Base-by-base conservation (phyloP, 1,140 invertebrate genomes). In the Trigoniulus corallinus region DNA sequence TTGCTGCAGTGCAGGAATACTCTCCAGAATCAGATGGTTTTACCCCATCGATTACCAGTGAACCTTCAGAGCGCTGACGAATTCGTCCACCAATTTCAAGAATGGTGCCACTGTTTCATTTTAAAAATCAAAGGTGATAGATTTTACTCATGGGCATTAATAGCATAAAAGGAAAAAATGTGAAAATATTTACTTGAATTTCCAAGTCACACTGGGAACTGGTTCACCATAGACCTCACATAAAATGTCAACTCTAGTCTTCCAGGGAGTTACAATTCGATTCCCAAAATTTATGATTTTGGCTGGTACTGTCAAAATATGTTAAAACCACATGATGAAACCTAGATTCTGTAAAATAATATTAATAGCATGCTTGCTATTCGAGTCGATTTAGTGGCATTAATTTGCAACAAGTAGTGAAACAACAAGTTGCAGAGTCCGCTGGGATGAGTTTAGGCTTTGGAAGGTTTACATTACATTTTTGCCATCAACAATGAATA, bases 1-100 rank as follows among this genome's bases (percentile, higher is more conserved):
- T 73, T 24, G 62, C 61, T 1, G 72, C 72, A 3, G 70, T 53
- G 52, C 72, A 74, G 7, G 62, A 57, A 55, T 72, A 74, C 18
- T 64, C 56, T 12, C 72, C 72, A 41, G 61, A 59, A 57, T 74
- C 72, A 2, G 59, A 57, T 25, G 64, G 61, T 23, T 63, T 55
- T 1, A 67, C 62, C 34, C 67, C 60, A 3, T 59, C 60, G n/a
- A 73, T 66, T 34, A 65, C 56, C n/a, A 72, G 58, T 50, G 65
- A 64, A 1, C 69, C 69, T 13, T n/a, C n/a, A n/a, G n/a, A n/a
- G n/a, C n/a, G n/a, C n/a, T n/a, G n/a, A n/a, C n/a, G n/a, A n/a
- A n/a, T n/a, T n/a, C n/a, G n/a, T n/a, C n/a, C n/a, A n/a, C n/a
- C n/a, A n/a, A n/a, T n/a, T n/a, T n/a, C n/a, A n/a, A n/a, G n/a